Conservation (phyloP, 2,888 invertebrate genomes). For the Lasioglossum pauxillum region DNA sequence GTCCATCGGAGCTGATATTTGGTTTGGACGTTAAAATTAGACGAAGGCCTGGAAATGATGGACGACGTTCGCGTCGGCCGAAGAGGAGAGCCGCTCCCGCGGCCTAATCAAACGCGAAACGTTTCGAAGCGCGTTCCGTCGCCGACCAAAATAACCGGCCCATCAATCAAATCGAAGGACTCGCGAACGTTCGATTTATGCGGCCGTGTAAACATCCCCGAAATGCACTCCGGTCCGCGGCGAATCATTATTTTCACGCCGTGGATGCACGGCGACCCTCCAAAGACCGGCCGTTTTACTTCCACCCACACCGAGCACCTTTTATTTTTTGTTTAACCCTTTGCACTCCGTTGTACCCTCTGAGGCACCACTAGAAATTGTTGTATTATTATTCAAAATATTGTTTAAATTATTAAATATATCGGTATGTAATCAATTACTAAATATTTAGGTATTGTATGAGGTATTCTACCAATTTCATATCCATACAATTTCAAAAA, state of each 20-base stretch:
- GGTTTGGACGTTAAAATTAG: slow-evolving; percentile 66
- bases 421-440: too few relatives aligned
- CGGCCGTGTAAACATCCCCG: not conserved
- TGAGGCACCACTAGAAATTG: too few relatives aligned
- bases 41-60: slow-evolving; percentile 63
- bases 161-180: slow-evolving; percentile 58
- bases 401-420: too few relatives aligned
- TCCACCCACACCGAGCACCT: too few relatives aligned
- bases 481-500: too few relatives aligned
- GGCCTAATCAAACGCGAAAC: slow-evolving; percentile 52
- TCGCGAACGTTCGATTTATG: slow-evolving; percentile 16
- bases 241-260: not conserved
- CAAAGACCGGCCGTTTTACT: not conserved
- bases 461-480: too few relatives aligned
- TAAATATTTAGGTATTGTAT: too few relatives aligned
- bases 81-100: slow-evolving; percentile 30
- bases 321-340: too few relatives aligned
- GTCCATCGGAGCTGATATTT: slow-evolving; percentile 61
- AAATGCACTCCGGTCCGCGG: not conserved
- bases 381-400: too few relatives aligned
- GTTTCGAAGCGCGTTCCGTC: not conserved
- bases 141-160: slow-evolving; percentile 47
- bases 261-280: not conserved
- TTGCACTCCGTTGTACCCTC: too few relatives aligned
- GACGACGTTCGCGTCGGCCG: slow-evolving; percentile 49